These are phyloP conservation scores for Anthopleura sola DNA, from an alignment of 64 coral and sea anemone species.

Conservation along the genomic window DNA sequence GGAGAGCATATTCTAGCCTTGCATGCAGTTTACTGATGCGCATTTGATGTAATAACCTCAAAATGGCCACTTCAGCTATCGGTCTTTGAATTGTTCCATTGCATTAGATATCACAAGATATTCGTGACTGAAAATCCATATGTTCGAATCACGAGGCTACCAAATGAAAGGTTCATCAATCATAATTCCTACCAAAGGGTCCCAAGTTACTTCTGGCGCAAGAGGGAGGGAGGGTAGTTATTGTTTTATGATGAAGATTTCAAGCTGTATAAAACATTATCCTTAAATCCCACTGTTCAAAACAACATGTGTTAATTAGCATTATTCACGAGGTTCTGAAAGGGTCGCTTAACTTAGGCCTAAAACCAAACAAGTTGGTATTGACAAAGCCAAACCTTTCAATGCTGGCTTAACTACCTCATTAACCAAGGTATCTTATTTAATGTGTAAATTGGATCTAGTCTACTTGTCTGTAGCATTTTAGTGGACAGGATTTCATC, in stretches of 20 bases:
- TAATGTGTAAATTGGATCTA: neutral
- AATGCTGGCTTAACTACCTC: neutral
- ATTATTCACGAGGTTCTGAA: neutral
- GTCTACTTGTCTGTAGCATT: neutral
- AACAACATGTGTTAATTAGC: neutral
- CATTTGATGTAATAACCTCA: no score
- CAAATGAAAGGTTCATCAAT: neutral
- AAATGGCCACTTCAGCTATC: no score
- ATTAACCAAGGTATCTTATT: neutral
- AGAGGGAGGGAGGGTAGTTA: neutral
- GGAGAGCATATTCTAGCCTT: no score
- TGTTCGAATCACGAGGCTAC: neutral
- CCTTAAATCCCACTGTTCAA: neutral
- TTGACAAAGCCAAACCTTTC: neutral
- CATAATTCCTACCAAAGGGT: no score
- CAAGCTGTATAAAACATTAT: neutral
- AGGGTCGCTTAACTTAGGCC: neutral
- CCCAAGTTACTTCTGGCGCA: neutral
- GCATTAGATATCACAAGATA: no score
- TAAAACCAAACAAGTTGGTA: neutral
- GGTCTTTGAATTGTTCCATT: no score
- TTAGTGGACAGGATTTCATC: neutral
- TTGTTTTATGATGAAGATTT: neutral
- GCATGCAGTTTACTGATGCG: no score
- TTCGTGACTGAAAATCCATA: neutral